Percentiles rank a stretch among this genome's conserved stretches.
phyloP scores from a whole-genome alignment of 2,113 vertebrate genomes.

The Strix aluco region DNA sequence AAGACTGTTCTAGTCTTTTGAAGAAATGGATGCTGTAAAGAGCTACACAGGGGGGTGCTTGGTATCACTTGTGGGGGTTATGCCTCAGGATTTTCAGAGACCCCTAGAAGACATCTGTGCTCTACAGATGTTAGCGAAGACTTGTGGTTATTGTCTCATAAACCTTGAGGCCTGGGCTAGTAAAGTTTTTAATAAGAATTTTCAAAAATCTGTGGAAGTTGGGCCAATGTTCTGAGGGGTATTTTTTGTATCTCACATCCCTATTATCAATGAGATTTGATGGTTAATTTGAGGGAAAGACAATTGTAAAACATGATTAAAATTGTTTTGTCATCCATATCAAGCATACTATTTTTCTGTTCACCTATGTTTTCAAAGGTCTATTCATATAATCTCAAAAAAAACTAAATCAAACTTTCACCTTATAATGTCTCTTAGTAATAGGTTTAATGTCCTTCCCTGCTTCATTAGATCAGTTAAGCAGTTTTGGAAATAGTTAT shows the following conservation, averaged over 20 bases:
- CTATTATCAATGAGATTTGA: neutral
- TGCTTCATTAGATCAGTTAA: neutral
- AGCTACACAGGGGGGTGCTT: neutral
- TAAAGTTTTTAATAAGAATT: neutral
- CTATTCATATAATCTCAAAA: neutral
- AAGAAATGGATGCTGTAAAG: neutral
- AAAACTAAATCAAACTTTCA: neutral
- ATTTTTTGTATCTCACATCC: neutral
- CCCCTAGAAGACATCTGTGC: neutral
- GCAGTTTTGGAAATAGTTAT: neutral
- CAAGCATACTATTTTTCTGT: neutral
- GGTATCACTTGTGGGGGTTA: accelerated
- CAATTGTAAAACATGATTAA: neutral
- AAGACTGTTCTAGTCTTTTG: neutral
- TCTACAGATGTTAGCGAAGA: neutral
- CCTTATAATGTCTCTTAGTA: neutral
- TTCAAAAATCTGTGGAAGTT: neutral
- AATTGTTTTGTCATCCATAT: neutral
- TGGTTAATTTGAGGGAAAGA: neutral
- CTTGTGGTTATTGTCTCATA: neutral
- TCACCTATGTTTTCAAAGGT: neutral
- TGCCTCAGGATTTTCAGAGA: neutral
- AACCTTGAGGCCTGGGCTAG: neutral
- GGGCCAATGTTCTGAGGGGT: neutral
- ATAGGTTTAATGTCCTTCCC: neutral